These are phyloP conservation scores for Drosophila setifemur DNA, from an alignment of 1,140 invertebrate genomes.

Conservation along the genomic window DNA sequence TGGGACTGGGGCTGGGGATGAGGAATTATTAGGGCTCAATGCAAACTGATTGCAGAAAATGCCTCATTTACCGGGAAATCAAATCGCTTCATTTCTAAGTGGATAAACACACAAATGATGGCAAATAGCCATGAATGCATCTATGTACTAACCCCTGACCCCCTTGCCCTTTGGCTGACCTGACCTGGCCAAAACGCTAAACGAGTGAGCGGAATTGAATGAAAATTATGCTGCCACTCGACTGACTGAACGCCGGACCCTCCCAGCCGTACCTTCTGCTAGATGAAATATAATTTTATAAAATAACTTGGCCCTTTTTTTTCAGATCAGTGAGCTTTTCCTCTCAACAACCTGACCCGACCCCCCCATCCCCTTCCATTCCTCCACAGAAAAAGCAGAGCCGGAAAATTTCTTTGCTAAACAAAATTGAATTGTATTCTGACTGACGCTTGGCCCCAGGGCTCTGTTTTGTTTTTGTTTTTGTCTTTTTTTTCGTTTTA, in stretches of 20 bases:
- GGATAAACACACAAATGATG: constrained; percentile 77
- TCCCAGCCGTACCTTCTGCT: constrained; percentile 31
- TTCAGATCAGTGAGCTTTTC: constrained; percentile 76
- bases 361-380: not conserved
- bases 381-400: not conserved
- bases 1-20: not conserved
- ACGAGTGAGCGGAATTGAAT: constrained; percentile 76
- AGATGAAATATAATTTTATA: constrained; percentile 70
- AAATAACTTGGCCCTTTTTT: constrained; percentile 77
- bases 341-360: no score
- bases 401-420: constrained; percentile 48
- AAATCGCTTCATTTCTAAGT: constrained; percentile 74
- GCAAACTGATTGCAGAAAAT: constrained; percentile 74
- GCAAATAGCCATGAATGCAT: constrained; percentile 65
- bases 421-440: constrained; percentile 77
- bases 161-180: no score
- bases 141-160: constrained; percentile 3
- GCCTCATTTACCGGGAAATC: constrained; percentile 73
- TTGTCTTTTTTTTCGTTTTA: constrained; percentile 9
- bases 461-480: constrained; percentile 36
- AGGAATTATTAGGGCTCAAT: constrained; percentile 39
- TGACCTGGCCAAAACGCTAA: constrained; percentile 34
- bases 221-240: constrained; percentile 75
- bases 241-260: constrained; percentile 26
- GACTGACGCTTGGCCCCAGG: constrained; percentile 46